phyloP scores from a whole-genome alignment of 1,140 invertebrate species.

The Drosophila kohkoa region DNA sequence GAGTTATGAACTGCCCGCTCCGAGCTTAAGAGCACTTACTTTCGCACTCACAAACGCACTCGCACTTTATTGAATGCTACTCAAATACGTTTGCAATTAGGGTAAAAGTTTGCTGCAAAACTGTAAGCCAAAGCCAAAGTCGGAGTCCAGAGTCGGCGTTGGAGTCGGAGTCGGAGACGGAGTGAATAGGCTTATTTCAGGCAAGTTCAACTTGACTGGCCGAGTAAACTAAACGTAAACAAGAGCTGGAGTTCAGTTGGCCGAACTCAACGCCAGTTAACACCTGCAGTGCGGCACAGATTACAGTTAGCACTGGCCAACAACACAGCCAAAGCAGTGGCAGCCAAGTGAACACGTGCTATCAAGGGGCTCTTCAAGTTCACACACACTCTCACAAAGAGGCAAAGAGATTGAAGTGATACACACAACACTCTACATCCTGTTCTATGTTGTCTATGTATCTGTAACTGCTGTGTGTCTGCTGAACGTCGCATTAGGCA shows the following conservation, averaged over 20 bases:
- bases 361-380: constrained; percentile 73
- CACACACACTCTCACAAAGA: constrained; percentile 23
- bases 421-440: constrained; percentile 23
- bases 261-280: constrained; percentile 50
- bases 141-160: too few relatives aligned
- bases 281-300: constrained; percentile 62
- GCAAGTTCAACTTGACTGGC: constrained; percentile 4
- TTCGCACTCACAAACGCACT: constrained; percentile 8
- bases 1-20: constrained; percentile 72
- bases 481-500: constrained; percentile 47
- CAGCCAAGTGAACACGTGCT: constrained; percentile 60
- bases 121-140: constrained; percentile 1
- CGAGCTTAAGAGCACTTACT: constrained; percentile 33
- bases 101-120: constrained; percentile 31
- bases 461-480: constrained; percentile 24
- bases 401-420: neutral
- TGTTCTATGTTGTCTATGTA: constrained; percentile 33
- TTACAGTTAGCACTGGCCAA: constrained; percentile 51
- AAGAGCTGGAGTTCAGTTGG: constrained; percentile 18
- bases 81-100: constrained; percentile 71
- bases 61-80: constrained; percentile 56
- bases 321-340: neutral
- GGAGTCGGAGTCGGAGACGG: too few relatives aligned
- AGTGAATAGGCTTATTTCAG: constrained; percentile 26
- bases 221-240: constrained; percentile 2